phyloP scores from a whole-genome alignment of 2,797 vertebrate genomes.

The Cossypha polioptera region DNA sequence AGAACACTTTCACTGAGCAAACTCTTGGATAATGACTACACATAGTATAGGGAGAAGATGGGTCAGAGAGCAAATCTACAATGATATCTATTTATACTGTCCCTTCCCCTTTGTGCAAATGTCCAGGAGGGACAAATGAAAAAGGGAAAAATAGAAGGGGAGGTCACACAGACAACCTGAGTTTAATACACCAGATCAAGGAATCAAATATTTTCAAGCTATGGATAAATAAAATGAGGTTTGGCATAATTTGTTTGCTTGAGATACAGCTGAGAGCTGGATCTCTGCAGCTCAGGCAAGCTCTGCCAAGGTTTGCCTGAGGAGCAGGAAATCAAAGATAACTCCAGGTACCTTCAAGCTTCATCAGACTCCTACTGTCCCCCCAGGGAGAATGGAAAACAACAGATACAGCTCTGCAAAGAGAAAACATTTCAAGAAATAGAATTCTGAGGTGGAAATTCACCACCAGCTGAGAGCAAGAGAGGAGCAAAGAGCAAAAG shows the following conservation, averaged over 20 bases:
- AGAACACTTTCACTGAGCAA: neutral
- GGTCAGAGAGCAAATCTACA: neutral
- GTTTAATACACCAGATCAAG: neutral
- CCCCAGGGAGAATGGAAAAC: neutral
- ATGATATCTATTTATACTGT: neutral
- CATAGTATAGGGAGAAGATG: neutral
- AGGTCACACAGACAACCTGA: neutral
- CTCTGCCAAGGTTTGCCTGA: neutral
- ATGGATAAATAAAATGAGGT: neutral
- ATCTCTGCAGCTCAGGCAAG: neutral
- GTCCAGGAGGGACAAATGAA: neutral
- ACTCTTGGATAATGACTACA: neutral
- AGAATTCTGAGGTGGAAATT: slow-evolving; percentile 18
- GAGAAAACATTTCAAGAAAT: slow-evolving; percentile 24
- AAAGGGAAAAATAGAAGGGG: neutral
- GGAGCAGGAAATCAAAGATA: slow-evolving; percentile 11
- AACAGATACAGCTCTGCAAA: neutral
- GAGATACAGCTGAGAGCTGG: neutral
- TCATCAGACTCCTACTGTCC: neutral
- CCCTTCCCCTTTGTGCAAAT: neutral
- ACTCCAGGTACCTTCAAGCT: slow-evolving; percentile 32
- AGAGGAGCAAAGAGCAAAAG: neutral
- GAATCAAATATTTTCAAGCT: neutral
- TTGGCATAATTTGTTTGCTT: neutral
- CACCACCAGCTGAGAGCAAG: neutral